Evolutionary conservation across 2,113 vertebrate species (phyloP), one percentile per base, ranked within the genome.

Genomic region (Atrichornis clamosus): DNA sequence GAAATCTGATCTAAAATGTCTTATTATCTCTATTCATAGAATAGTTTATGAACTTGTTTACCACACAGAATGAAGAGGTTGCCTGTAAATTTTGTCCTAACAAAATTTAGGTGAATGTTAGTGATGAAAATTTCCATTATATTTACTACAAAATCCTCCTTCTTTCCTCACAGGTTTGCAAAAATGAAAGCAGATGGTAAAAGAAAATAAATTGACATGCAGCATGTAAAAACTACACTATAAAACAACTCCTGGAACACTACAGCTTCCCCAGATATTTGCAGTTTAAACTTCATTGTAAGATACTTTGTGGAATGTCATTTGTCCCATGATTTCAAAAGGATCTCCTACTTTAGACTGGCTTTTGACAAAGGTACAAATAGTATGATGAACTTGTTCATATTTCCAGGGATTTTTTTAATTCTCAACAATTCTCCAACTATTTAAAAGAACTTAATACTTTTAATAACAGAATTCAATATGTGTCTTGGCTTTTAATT

Each of bases 401-500:
- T 76, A 63, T 90, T 94, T 86, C 56, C 19, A 59, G 53, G 16
- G 65, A 91, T 73, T 26, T 50, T 50, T 74, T 93, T 82, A 83
- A 84, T 90, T 89, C 73, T 88, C 44, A 69, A 23, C 53, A 80
- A 47, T 70, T 80, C 68, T 84, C 44, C 18, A 72, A 89, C 33
- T 80, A 69, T 89, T 91, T 84, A 67, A 72, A 96, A 81, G 12
- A 63, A 84, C 27, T 64, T 83, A 90, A 86, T 93, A 85, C 67
- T 87, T 95, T 87, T 90, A 83, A 87, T 62, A 50, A 64, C 50
- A 90, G 44, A 76, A 93, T 75, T 80, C 70, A 78, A 30, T 89
- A 83, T 63, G 23, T 87, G 39, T 20, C 28, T 92, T 88, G 35
- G n/a, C 39, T 94, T 96, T 95, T 96, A 81, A 94, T 93, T 89